Evolutionary conservation across 2,797 vertebrate species (phyloP).

Genomic region (Sus cebifrons): DNA sequence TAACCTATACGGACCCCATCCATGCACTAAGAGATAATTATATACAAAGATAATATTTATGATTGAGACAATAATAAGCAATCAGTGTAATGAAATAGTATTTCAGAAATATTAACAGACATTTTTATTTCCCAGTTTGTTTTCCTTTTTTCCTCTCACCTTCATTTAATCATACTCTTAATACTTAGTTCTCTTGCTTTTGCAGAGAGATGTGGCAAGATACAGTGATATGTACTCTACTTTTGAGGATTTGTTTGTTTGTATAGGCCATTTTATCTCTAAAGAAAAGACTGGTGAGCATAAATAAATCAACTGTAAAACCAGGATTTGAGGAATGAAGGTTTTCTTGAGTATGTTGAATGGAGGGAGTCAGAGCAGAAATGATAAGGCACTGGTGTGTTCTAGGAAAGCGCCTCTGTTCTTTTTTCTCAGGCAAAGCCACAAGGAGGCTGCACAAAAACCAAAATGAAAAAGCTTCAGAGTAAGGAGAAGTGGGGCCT

Average conservation of each 20-base stretch:
- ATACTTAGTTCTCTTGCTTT: background rate
- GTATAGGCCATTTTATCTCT: background rate
- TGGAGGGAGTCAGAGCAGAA: background rate
- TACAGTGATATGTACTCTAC: background rate
- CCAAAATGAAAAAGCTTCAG: background rate
- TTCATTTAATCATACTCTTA: background rate
- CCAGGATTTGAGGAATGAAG: background rate
- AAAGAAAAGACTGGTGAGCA: background rate
- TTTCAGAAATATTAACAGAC: background rate
- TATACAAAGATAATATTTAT: background rate
- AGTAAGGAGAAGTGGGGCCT: background rate
- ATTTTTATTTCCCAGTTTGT: background rate
- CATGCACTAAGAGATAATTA: background rate
- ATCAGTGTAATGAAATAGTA: background rate
- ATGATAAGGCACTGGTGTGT: background rate
- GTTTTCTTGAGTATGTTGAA: background rate
- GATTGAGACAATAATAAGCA: background rate
- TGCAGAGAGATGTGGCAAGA: background rate
- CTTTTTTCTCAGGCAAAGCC: background rate
- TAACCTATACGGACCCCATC: background rate
- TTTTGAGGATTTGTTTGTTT: background rate
- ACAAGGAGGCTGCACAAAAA: background rate
- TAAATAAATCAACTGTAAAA: background rate
- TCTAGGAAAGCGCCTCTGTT: background rate
- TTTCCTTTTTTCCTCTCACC: background rate